Evolutionary conservation across 1,140 invertebrate genomes (phyloP).

Genomic region (Propsilocerus akamusi): DNA sequence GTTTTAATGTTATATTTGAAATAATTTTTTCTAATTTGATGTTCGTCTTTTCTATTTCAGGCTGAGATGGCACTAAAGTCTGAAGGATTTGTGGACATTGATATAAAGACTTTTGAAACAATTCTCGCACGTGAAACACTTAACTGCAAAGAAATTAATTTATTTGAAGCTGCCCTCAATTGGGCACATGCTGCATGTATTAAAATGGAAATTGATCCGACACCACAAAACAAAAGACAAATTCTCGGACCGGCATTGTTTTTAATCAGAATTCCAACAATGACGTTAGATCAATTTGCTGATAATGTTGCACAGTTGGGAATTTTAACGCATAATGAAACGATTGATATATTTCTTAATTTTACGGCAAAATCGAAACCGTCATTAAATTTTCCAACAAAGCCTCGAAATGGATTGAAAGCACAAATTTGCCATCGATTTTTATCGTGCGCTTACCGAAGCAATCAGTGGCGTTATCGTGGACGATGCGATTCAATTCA

Average conservation of each 20-base stretch:
- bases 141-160: conserved; percentile 76
- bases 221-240: conserved; percentile 45
- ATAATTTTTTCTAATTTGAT: conserved; percentile 12
- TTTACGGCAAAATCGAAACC: conserved; percentile 74
- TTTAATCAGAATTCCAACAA: conserved; percentile 73
- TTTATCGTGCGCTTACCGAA: conserved; percentile 87
- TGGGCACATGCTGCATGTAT: conserved; percentile 77
- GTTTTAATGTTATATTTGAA: background rate
- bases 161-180: conserved; percentile 75
- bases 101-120: conserved; percentile 70
- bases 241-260: conserved; percentile 62
- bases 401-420: conserved; percentile 66
- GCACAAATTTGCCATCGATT: conserved; percentile 87
- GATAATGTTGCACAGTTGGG: conserved; percentile 77
- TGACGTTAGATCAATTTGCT: conserved; percentile 79
- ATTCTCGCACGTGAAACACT: conserved; percentile 75
- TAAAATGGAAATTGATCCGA: conserved; percentile 57
- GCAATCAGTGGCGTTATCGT: conserved; percentile 88
- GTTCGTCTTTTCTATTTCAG: conserved; percentile 45
- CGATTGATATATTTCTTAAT: conserved; percentile 80
- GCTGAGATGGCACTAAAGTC: conserved; percentile 83
- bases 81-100: conserved; percentile 85
- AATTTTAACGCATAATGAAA: conserved; percentile 74
- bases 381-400: conserved; percentile 56
- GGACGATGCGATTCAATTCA: conserved; percentile 84